Conservation (phyloP, 2,888 invertebrate genomes). For the Liopterus haemorrhoidalis region DNA sequence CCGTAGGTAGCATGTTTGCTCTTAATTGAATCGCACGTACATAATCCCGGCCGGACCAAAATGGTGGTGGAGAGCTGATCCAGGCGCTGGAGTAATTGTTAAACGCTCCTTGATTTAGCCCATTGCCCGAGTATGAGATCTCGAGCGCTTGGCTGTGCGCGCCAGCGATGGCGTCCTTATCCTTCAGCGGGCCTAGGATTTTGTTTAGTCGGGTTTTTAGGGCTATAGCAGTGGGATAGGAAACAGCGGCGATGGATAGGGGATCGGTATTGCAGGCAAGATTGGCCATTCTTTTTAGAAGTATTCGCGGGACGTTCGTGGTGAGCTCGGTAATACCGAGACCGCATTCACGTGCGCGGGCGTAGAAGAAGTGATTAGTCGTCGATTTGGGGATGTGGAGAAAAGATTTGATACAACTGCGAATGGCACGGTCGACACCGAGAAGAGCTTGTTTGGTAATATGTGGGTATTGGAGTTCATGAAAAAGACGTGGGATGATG, state of each 20-base stretch:
- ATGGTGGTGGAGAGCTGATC: conserved; percentile 15
- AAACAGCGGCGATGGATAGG: background rate
- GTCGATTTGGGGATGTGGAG: background rate
- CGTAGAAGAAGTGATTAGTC: background rate
- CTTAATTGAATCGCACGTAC: conserved; percentile 14
- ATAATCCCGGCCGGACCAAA: conserved; percentile 18
- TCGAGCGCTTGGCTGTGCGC: background rate
- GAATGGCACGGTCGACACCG: background rate
- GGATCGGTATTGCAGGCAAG: background rate
- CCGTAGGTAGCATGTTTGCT: conserved; percentile 20
- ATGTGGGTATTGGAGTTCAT: background rate
- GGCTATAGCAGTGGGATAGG: background rate
- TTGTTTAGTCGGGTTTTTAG: background rate
- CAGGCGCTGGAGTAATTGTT: background rate
- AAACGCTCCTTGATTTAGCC: background rate
- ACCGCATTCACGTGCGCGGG: background rate
- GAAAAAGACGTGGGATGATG: background rate
- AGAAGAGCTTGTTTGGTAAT: background rate
- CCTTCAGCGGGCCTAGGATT: background rate
- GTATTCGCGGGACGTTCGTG: background rate
- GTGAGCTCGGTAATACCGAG: background rate
- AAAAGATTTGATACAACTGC: background rate
- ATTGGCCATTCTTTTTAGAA: background rate
- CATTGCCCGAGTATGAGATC: background rate
- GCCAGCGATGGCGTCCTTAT: too few relatives aligned